These are phyloP conservation scores for Ranitomeya imitator DNA, from an alignment of 2,113 vertebrate species.

Conservation along the genomic window DNA sequence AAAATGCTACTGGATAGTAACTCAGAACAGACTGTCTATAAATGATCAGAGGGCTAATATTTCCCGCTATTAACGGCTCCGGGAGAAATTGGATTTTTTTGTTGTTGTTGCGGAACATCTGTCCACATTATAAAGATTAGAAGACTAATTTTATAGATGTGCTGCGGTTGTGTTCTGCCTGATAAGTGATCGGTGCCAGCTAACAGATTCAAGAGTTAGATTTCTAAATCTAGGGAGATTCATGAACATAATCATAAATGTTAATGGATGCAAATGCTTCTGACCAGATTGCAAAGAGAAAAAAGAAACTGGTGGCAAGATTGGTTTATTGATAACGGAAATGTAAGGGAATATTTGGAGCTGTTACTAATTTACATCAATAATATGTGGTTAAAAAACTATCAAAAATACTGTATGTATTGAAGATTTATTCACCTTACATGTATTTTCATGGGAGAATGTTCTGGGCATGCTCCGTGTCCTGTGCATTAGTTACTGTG, in stretches of 20 bases:
- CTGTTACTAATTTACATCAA: neutral
- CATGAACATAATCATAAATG: slow-evolving; percentile 34
- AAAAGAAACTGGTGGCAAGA: neutral
- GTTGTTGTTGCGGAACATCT: slow-evolving; percentile 19
- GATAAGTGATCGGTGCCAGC: slow-evolving; percentile 32
- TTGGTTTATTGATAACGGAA: neutral
- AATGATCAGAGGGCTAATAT: slow-evolving; percentile 35
- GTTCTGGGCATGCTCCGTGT: no score
- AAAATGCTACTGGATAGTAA: neutral
- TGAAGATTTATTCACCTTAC: no score
- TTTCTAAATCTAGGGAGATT: slow-evolving; percentile 18
- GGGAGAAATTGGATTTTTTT: slow-evolving; percentile 24
- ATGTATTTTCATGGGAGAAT: no score
- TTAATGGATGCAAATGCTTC: slow-evolving; percentile 28
- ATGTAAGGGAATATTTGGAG: neutral
- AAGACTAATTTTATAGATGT: slow-evolving; percentile 33
- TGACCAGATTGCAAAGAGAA: slow-evolving; percentile 57
- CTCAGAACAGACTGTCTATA: neutral
- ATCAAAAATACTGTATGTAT: no score
- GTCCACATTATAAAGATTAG: slow-evolving; percentile 41
- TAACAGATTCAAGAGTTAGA: neutral
- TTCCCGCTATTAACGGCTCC: slow-evolving; percentile 28
- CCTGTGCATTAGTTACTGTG: no score
- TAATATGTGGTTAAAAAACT: neutral
- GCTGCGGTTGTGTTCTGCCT: slow-evolving; percentile 13